These are phyloP conservation scores for Polietes domitor DNA, from an alignment of 2,888 invertebrate species.

Conservation along the genomic window DNA sequence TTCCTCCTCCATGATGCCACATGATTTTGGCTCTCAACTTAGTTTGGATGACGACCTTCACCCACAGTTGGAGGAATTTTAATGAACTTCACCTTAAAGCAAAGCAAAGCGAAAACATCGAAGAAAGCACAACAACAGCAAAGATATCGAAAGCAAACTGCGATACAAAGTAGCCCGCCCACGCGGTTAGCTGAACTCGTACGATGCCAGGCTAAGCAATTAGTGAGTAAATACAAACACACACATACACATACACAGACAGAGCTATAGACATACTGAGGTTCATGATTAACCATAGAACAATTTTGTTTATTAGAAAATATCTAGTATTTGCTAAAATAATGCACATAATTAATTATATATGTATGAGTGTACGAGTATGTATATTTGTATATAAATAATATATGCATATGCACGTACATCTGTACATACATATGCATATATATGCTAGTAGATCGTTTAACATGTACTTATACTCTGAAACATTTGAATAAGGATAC, in stretches of 20 bases:
- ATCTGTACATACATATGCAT: too few relatives aligned
- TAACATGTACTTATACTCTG: too few relatives aligned
- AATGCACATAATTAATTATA: too few relatives aligned
- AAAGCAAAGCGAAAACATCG: background rate
- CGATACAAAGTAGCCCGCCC: background rate
- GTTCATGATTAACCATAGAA: constrained; percentile 11
- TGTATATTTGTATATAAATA: too few relatives aligned
- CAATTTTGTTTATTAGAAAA: constrained; percentile 1
- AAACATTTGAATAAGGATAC: too few relatives aligned
- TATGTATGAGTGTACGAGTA: too few relatives aligned
- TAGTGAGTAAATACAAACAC: background rate
- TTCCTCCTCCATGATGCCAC: background rate
- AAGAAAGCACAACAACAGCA: background rate
- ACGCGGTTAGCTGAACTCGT: background rate
- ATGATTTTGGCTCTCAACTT: constrained; percentile 1
- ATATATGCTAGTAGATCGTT: too few relatives aligned
- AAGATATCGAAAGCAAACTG: constrained; percentile 4
- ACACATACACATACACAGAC: background rate
- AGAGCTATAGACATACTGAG: background rate
- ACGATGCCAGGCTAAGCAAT: constrained; percentile 15
- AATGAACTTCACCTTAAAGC: constrained; percentile 54
- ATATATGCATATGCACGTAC: too few relatives aligned
- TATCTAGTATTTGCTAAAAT: too few relatives aligned
- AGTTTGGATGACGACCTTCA: constrained; percentile 45
- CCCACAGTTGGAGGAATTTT: constrained; percentile 32